These are phyloP conservation scores for Cheilosia impressa DNA, from an alignment of 2,888 invertebrate species.

Conservation along the genomic window DNA sequence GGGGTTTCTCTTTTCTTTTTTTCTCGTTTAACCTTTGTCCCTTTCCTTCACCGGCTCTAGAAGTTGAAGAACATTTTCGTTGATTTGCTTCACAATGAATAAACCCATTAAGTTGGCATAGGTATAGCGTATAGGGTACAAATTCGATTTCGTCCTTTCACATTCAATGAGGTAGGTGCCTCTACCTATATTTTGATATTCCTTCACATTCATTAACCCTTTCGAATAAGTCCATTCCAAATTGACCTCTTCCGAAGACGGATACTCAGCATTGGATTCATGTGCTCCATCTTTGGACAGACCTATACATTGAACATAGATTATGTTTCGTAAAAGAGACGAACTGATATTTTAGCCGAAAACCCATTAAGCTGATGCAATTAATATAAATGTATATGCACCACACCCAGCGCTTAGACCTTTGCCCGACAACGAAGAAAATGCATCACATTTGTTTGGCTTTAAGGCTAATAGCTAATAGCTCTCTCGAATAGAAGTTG, in stretches of 20 bases:
- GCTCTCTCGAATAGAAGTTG: constrained; percentile 51
- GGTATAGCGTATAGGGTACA: too few species aligned
- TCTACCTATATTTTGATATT: too few species aligned
- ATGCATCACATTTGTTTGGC: constrained; percentile 60
- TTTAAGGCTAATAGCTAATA: constrained; percentile 66
- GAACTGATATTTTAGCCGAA: constrained; percentile 10
- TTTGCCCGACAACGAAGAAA: constrained; percentile 20
- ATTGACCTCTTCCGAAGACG: not conserved
- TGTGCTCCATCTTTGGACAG: not conserved
- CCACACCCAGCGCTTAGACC: constrained; percentile 64
- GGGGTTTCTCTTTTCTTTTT: too few species aligned
- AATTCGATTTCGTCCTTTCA: too few species aligned
- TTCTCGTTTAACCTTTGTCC: too few species aligned
- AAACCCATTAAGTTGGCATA: too few species aligned
- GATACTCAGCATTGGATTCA: not conserved
- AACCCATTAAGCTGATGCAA: constrained; percentile 33
- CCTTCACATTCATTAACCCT: not conserved
- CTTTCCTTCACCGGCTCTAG: too few species aligned
- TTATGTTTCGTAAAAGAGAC: not conserved
- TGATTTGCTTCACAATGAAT: too few species aligned
- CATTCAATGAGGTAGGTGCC: too few species aligned
- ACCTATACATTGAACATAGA: not conserved
- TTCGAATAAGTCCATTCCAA: not conserved
- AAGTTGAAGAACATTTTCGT: too few species aligned
- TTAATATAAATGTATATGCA: constrained; percentile 26